phyloP scores from a whole-genome alignment of 2,113 vertebrate species.

The Prionailurus viverrinus region DNA sequence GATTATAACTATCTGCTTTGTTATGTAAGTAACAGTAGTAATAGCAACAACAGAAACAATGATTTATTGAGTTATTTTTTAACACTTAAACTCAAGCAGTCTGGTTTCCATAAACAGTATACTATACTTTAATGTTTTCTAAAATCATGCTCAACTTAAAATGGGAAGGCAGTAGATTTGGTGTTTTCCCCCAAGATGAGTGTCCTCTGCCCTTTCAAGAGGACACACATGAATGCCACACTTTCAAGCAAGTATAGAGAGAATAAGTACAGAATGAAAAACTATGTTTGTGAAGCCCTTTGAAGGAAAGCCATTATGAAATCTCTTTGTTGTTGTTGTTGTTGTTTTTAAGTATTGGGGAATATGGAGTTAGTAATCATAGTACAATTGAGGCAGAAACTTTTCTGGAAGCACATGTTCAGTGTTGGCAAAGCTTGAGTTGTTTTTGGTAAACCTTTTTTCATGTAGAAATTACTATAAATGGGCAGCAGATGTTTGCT shows the following conservation, averaged over 20 bases:
- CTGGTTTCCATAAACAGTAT: neutral
- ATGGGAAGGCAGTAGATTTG: neutral
- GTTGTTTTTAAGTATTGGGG: neutral
- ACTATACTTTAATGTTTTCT: neutral
- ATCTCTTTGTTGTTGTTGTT: neutral
- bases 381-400: conserved; percentile 40
- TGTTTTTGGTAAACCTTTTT: conserved; percentile 76
- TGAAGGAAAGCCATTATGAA: conserved; percentile 27
- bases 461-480: conserved; percentile 83
- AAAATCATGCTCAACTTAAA: neutral
- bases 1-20: neutral
- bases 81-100: neutral
- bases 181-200: neutral
- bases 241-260: neutral
- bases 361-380: conserved; percentile 74
- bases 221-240: neutral
- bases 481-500: conserved; percentile 84
- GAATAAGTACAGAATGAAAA: neutral
- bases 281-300: neutral
- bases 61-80: neutral
- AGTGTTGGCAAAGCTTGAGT: conserved; percentile 71
- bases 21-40: conserved; percentile 18
- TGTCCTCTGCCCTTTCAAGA: neutral
- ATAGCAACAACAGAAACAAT: neutral
- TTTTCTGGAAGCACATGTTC: conserved; percentile 69